Base-by-base conservation (phyloP, 64 coral and sea anemone genomes). In the Hydrozoanthus tunicans region DNA sequence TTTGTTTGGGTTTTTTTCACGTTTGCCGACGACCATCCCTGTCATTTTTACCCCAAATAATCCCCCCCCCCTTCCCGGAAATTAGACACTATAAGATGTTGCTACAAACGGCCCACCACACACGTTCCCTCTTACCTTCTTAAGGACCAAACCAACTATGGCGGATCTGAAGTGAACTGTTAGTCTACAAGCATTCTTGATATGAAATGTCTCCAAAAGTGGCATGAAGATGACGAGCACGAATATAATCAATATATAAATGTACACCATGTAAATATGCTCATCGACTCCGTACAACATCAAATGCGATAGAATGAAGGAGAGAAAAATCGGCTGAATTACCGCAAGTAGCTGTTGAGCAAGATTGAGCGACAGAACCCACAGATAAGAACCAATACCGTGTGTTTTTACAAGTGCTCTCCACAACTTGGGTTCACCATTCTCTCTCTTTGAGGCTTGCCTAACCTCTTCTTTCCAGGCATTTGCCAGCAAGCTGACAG, bases 401-500 rank as follows among this genome's bases (percentile, higher is more conserved):
- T 79, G 77, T 51, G 59, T 79, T 4, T 54, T 54, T 6, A 79
- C 1, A 56, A 79, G 77, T 17, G 77, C 77, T 20, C 56, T 56
- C 77, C 77, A 79, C 59, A 79, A 59, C 77, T 79, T 79, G 2
- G 77, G 77, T 79, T 79, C 77, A 79, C 24, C 17, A 59, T 9
- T 58, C 6, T 58, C 56, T 6, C 32, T 43, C 32, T 43, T 43
- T 43, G 15, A 17, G 7, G n/a, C 7, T 9, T 56, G 56, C 51
- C 25, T 59, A 17, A 79, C 54, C 1, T 79, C 77, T 59, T 58
- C 56, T 6, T 79, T 59, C 77, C 77, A 79, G 3, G 77, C 15
- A 14, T 59, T 17, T 6, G 56, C 53, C 8, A 79, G 23, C 77
- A 56, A 58, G 3, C 25, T 24, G 59, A 79, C 51, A 9, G 77